phyloP scores from a whole-genome alignment of 2,797 vertebrate species.

The Iguana delicatissima region DNA sequence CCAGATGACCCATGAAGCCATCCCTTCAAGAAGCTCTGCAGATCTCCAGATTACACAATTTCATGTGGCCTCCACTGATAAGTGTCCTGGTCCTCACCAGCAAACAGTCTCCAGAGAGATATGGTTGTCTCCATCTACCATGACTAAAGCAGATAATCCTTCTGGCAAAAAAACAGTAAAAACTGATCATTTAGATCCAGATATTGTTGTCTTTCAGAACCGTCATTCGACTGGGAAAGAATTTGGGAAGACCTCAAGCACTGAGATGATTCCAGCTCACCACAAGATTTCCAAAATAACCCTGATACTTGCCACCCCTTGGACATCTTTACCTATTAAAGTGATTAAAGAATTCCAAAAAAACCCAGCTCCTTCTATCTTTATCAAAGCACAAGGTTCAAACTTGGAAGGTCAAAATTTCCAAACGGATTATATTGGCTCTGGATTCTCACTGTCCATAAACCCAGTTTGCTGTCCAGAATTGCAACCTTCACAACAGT shows the following conservation, averaged over 20 bases:
- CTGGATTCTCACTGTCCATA: constrained; percentile 68
- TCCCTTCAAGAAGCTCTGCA: constrained; percentile 62
- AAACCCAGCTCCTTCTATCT: constrained; percentile 62
- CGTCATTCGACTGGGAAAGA: constrained; percentile 58
- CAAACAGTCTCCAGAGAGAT: constrained; percentile 68
- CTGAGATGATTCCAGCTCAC: constrained; percentile 64
- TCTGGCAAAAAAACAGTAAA: constrained; percentile 37
- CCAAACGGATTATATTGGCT: constrained; percentile 46
- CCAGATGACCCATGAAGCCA: constrained; percentile 59
- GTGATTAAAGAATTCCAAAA: constrained; percentile 75
- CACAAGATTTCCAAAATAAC: constrained; percentile 78
- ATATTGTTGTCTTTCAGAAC: constrained; percentile 72
- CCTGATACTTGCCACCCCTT: constrained; percentile 75
- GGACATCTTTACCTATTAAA: constrained; percentile 75
- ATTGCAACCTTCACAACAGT: constrained; percentile 54
- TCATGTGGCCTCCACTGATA: constrained; percentile 70
- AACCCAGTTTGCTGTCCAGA: constrained; percentile 70
- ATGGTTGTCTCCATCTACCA: constrained; percentile 66
- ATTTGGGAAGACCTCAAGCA: constrained; percentile 49
- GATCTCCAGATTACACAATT: constrained; percentile 75
- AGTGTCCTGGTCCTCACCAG: constrained; percentile 52
- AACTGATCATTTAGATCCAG: constrained; percentile 51
- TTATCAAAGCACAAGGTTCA: constrained; percentile 59
- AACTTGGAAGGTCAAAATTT: constrained; percentile 41
- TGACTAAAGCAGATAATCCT: constrained; percentile 63